Percentiles rank a stretch among this genome's conserved stretches.
These are phyloP conservation scores for Saccostrea cuccullata DNA, from an alignment of 1,140 invertebrate species.

Conservation along the genomic window DNA sequence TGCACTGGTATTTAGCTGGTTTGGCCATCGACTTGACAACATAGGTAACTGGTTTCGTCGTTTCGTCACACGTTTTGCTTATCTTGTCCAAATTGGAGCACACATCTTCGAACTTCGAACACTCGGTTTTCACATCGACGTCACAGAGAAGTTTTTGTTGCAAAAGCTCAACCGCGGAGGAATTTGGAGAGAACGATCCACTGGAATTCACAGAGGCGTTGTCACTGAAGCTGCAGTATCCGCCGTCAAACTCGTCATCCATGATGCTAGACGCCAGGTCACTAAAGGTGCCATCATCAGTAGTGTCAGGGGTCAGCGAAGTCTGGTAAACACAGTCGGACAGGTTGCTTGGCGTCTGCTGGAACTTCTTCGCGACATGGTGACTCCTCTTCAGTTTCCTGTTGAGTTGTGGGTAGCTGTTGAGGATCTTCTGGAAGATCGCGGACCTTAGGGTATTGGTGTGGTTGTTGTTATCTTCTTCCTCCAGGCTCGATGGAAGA, in stretches of 20 bases:
- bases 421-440: conserved; percentile 50
- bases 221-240: conserved; percentile 41
- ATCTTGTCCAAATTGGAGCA: too few relatives aligned
- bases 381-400: conserved; percentile 23
- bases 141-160: not conserved
- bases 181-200: conserved; percentile 1
- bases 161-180: not conserved
- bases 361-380: conserved; percentile 28
- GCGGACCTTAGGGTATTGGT: conserved; percentile 49
- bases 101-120: not conserved
- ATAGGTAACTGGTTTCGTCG: not conserved
- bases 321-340: conserved; percentile 32
- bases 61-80: not conserved
- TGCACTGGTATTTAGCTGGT: conserved; percentile 14
- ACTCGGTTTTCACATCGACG: not conserved
- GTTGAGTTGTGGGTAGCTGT: conserved; percentile 46
- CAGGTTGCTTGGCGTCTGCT: not conserved
- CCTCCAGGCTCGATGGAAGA: not conserved
- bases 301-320: not conserved
- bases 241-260: conserved; percentile 44
- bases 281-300: not conserved
- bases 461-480: not conserved
- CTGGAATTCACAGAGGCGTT: conserved; percentile 4
- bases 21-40: not conserved
- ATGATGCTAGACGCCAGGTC: conserved; percentile 47